Conservation (phyloP, 2,888 invertebrate genomes). For the Drosophila mayaguana region DNA sequence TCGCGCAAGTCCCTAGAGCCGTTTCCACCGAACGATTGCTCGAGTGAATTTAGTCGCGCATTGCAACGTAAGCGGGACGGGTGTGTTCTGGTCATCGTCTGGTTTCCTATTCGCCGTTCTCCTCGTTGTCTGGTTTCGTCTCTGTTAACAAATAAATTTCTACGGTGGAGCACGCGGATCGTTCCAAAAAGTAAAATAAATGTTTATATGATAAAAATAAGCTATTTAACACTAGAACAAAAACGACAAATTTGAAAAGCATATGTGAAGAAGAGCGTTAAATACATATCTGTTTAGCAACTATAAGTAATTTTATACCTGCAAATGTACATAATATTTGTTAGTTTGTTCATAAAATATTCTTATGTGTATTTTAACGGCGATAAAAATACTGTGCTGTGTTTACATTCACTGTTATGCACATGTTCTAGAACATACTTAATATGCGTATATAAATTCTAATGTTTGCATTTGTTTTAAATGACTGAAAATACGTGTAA, state of each 20-base stretch:
- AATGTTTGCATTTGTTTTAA: slow-evolving; percentile 13
- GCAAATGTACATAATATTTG: slow-evolving; percentile 6
- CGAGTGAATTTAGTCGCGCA: slow-evolving; percentile 60
- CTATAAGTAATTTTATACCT: slow-evolving; percentile 28
- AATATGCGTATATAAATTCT: background rate
- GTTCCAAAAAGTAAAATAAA: slow-evolving; percentile 53
- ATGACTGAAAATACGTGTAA: slow-evolving; percentile 2
- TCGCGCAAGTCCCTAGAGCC: slow-evolving; percentile 44
- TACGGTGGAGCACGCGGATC: slow-evolving; percentile 25
- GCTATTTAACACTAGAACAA: slow-evolving; percentile 11
- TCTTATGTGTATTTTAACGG: slow-evolving; percentile 36
- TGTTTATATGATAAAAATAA: slow-evolving; percentile 14
- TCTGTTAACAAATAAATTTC: slow-evolving; percentile 28
- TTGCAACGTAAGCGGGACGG: slow-evolving; percentile 54
- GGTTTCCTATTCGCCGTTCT: slow-evolving; percentile 26
- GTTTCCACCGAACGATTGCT: slow-evolving; percentile 55
- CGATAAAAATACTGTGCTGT: slow-evolving; percentile 65
- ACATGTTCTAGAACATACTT: slow-evolving; percentile 28
- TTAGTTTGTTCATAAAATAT: slow-evolving; percentile 21
- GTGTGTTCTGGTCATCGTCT: slow-evolving; percentile 42
- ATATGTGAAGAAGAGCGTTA: slow-evolving; percentile 25
- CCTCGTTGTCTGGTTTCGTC: slow-evolving; percentile 25
- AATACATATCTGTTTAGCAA: slow-evolving; percentile 29
- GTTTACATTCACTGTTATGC: slow-evolving; percentile 41
- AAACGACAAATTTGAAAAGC: background rate